These are phyloP conservation scores for Perdita meconis DNA, from an alignment of 2,888 invertebrate genomes.

Conservation along the genomic window DNA sequence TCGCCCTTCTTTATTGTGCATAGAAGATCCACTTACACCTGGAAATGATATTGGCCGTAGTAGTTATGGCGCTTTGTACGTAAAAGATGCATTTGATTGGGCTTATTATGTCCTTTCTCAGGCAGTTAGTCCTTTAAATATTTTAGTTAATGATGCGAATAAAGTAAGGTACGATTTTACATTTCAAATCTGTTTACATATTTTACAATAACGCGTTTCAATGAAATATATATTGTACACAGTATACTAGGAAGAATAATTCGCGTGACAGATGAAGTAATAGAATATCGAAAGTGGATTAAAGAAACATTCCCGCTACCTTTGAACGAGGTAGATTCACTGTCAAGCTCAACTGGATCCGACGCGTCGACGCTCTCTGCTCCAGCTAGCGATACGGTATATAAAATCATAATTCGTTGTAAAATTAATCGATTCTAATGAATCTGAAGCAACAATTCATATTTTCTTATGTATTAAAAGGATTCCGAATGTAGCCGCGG, in stretches of 20 bases:
- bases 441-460: neutral
- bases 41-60: constrained; percentile 99
- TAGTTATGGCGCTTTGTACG: constrained; percentile 96
- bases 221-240: constrained; percentile 23
- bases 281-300: constrained; percentile 89
- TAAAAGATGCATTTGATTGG: constrained; percentile 97
- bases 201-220: neutral
- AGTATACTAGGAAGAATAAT: constrained; percentile 95
- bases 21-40: constrained; percentile 98
- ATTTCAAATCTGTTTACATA: constrained; percentile 1
- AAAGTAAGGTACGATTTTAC: constrained; percentile 81
- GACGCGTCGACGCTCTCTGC: constrained; percentile 83
- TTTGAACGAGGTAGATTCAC: constrained; percentile 80
- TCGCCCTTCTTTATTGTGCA: constrained; percentile 96
- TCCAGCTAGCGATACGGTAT: constrained; percentile 83
- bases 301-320: constrained; percentile 85
- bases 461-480: constrained; percentile 64
- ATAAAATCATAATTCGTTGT: constrained; percentile 53
- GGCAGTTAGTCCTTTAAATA: constrained; percentile 87
- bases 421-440: neutral
- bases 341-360: constrained; percentile 83
- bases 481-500: constrained; percentile 83
- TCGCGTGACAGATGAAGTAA: constrained; percentile 96
- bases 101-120: constrained; percentile 94
- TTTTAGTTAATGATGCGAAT: constrained; percentile 85